Percentiles rank a stretch among this genome's conserved stretches.
phyloP scores from a whole-genome alignment of 2,113 vertebrate genomes.

The Paradisaea rubra region DNA sequence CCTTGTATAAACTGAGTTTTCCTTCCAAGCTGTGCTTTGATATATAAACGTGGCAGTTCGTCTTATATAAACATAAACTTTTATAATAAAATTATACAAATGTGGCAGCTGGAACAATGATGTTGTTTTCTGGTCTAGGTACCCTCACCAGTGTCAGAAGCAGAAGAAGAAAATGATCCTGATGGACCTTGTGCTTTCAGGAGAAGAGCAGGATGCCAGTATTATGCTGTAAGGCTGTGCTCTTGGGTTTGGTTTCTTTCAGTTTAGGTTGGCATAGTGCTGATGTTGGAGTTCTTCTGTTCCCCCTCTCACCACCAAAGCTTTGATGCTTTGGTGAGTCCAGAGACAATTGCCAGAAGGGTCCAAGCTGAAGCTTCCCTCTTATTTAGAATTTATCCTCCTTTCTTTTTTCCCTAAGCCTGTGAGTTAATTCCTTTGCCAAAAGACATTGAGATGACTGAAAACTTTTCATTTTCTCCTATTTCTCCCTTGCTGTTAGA shows the following conservation, averaged over 20 bases:
- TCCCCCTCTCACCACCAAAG: background rate
- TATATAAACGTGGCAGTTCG: background rate
- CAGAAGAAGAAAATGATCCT: conserved; percentile 88
- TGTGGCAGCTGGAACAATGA: background rate
- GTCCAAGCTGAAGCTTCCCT: background rate
- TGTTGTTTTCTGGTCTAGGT: conserved; percentile 48
- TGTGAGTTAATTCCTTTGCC: background rate
- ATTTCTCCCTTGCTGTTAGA: background rate
- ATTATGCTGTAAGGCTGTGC: conserved; percentile 80
- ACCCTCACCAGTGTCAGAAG: conserved; percentile 83
- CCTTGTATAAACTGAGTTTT: background rate
- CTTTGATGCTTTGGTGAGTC: background rate
- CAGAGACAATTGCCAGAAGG: background rate
- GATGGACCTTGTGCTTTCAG: conserved; percentile 89
- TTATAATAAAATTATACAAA: rapidly evolving
- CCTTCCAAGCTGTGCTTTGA: background rate
- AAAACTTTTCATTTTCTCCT: background rate
- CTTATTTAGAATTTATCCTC: background rate
- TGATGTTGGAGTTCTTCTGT: background rate
- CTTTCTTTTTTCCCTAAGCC: too few relatives aligned
- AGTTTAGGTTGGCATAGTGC: background rate
- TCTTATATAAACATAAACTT: rapidly evolving
- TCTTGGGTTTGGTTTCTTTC: background rate
- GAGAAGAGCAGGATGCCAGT: conserved; percentile 88
- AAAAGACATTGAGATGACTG: background rate